Evolutionary conservation across 53 echinoderm and acorn worm species (phyloP).

Genomic region (Pentamera pediparva): DNA sequence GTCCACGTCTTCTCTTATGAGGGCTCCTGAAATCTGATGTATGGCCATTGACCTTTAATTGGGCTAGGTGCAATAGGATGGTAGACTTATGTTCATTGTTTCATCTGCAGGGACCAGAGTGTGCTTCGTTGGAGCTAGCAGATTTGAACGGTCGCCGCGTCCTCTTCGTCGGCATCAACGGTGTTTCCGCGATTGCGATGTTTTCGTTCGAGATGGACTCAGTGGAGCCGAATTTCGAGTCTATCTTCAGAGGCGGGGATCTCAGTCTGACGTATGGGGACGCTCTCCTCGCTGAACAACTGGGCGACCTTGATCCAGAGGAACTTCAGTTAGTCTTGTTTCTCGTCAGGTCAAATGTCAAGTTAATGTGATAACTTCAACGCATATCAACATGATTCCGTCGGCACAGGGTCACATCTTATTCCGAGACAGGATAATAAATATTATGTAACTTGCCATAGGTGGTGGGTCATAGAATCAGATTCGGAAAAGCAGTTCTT

Average conservation of each 20-base stretch:
- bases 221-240: constrained; percentile 42
- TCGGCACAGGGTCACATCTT: too few species aligned
- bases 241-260: constrained; percentile 40
- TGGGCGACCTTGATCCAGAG: constrained; percentile 75
- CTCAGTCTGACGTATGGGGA: constrained; percentile 34
- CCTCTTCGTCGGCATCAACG: constrained; percentile 60
- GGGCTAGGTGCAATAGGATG: too few species aligned
- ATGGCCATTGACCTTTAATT: too few species aligned
- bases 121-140: constrained; percentile 63
- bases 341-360: too few species aligned
- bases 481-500: too few species aligned
- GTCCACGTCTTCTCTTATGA: background rate
- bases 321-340: constrained; percentile 62
- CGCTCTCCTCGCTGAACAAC: constrained; percentile 35
- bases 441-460: too few species aligned
- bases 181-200: constrained; percentile 46
- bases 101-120: constrained; percentile 72
- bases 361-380: too few species aligned
- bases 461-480: too few species aligned
- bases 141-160: constrained; percentile 59
- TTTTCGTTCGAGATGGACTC: constrained; percentile 45
- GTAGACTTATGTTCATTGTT: too few species aligned
- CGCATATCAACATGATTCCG: too few species aligned
- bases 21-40: too few species aligned
- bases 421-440: too few species aligned